Conservation (phyloP, 2,113 vertebrate species). For the Corythaixoides concolor region DNA sequence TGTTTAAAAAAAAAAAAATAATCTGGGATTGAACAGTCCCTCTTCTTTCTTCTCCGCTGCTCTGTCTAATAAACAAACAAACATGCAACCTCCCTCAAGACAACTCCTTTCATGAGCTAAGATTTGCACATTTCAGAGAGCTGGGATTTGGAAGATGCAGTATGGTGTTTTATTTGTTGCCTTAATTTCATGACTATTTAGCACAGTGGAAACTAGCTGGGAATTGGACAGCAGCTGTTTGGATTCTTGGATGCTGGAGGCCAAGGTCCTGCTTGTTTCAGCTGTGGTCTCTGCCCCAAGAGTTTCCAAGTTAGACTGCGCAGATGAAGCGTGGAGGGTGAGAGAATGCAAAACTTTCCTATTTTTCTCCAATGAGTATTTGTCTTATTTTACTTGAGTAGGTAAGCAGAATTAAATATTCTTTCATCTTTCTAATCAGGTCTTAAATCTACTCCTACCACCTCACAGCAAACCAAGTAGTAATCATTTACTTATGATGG, state of each 20-base stretch:
- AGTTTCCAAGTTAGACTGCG: neutral
- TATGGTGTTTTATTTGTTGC: neutral
- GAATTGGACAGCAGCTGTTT: fast-evolving
- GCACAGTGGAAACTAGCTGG: neutral
- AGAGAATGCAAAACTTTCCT: fast-evolving
- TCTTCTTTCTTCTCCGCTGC: neutral
- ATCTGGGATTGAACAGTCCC: neutral
- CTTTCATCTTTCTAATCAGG: neutral
- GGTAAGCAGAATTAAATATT: neutral
- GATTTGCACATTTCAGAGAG: neutral
- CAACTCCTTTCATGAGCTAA: neutral
- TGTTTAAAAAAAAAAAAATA: neutral
- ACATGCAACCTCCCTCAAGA: neutral
- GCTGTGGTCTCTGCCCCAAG: neutral
- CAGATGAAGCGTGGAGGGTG: neutral
- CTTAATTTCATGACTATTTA: neutral
- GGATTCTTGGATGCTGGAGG: neutral
- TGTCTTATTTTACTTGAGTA: neutral
- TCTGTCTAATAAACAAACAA: neutral
- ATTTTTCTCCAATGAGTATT: fast-evolving
- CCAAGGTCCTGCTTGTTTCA: neutral
- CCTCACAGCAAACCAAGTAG: neutral
- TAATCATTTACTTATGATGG: neutral
- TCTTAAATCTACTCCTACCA: neutral
- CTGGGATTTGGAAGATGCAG: neutral